These are phyloP conservation scores for Tychaedon coryphoeus DNA, from an alignment of 2,113 vertebrate species.

Conservation along the genomic window DNA sequence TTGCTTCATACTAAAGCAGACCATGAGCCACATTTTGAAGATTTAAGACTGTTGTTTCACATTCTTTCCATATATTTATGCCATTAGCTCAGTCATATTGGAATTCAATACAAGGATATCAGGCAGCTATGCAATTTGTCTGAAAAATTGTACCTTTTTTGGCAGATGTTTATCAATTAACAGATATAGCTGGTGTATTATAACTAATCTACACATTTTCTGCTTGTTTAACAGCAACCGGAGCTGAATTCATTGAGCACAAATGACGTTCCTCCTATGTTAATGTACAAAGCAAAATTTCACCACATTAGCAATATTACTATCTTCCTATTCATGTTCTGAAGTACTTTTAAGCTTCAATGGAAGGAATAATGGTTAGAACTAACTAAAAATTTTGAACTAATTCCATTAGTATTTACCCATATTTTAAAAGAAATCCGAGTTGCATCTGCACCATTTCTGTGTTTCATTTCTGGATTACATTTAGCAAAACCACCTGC, in stretches of 20 bases:
- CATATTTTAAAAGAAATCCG: neutral
- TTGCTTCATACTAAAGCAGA: neutral
- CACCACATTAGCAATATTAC: neutral
- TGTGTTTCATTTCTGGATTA: conserved; percentile 20
- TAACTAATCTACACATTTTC: neutral
- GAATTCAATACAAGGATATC: neutral
- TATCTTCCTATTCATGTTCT: neutral
- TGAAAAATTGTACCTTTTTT: neutral
- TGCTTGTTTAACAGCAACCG: neutral
- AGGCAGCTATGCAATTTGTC: neutral
- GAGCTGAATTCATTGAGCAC: neutral
- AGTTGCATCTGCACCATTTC: neutral
- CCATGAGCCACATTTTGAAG: neutral
- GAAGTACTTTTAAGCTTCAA: neutral
- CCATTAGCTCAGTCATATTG: neutral
- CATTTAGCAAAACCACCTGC: neutral
- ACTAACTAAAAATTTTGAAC: neutral
- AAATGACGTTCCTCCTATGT: neutral
- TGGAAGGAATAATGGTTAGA: neutral
- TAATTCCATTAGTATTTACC: neutral
- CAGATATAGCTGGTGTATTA: neutral
- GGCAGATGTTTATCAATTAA: conserved; percentile 4
- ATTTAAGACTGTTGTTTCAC: neutral
- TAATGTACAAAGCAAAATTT: neutral
- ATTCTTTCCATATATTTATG: neutral